Base-by-base conservation (phyloP, 2,113 vertebrate genomes). In the Trachemys scripta region DNA sequence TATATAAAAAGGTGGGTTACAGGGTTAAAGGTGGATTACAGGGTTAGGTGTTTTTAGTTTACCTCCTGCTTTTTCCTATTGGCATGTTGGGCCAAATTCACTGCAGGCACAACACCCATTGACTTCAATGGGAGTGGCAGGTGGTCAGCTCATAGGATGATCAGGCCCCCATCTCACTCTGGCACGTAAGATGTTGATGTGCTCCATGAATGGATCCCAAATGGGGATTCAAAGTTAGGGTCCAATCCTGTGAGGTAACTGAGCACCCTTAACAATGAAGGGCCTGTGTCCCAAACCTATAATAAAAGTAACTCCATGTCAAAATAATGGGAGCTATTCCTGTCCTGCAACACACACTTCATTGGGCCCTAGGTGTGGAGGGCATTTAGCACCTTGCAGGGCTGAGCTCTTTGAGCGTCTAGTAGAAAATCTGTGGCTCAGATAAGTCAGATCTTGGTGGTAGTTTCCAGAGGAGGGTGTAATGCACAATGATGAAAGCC, bases 131-230 rank as follows among this genome's bases (percentile, higher is more conserved):
- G 45, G 29, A 80, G 31, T 12, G 57, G 38, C 38, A 45, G 22
- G 76, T 56, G 82, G n/a, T 17, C 50, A 94, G 29, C 0, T 0
- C 91, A 84, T 49, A 83, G 84, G 69, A 3, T 0, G 2, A 1
- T 27, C 2, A 56, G 8, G 19, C 10, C 72, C 27, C 27, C 12
- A n/a, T 51, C 72, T 62, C 69, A 85, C 3, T 4, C 14, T 82
- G 54, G 50, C 42, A 20, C n/a, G 50, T 25, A 17, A 56, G 65
- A 88, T 62, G 65, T 35, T 80, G 85, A 85, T 47, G 54, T 5
- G 10, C 38, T 84, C 49, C 53, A 80, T 3, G 47, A 38, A 51
- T 8, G 87, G 51, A 72, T 4, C 1, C 50, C 69, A 80, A 38
- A 49, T 10, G 14, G 45, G 65, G 72, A 88, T 86, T 95, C 78